A percentile compares a stretch with the other conserved stretches of the same genome.
phyloP scores from a whole-genome alignment of 2,888 invertebrate species.

The Tridacna gigas region DNA sequence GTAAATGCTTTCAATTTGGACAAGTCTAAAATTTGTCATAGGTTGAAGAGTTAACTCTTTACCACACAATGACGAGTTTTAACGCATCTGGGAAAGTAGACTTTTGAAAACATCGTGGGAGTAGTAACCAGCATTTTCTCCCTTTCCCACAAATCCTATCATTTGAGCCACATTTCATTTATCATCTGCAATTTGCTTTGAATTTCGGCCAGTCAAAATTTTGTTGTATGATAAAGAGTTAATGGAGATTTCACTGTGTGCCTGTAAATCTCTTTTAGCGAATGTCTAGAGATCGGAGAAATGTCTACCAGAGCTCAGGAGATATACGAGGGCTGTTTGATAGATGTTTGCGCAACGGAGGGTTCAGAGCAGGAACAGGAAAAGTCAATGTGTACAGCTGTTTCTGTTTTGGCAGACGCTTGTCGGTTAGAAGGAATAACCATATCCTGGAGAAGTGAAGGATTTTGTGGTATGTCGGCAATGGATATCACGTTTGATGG shows the following conservation, averaged over 20 bases:
- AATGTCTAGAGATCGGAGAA: not conserved
- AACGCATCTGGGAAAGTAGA: too few relatives aligned
- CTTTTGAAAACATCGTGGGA: too few relatives aligned
- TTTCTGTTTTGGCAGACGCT: not conserved
- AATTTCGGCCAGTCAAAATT: too few relatives aligned
- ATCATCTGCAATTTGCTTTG: too few relatives aligned
- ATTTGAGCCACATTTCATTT: too few relatives aligned
- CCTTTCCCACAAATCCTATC: too few relatives aligned
- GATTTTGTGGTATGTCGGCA: conserved; percentile 16
- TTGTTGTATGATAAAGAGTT: not conserved
- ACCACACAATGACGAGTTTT: too few relatives aligned
- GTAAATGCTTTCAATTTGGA: too few relatives aligned
- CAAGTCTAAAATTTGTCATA: too few relatives aligned
- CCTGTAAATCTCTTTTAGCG: not conserved
- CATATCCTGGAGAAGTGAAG: not conserved
- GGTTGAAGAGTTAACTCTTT: too few relatives aligned
- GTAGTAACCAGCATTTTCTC: not conserved
- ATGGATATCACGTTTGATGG: not conserved
- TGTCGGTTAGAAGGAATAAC: not conserved
- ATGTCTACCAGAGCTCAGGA: not conserved
- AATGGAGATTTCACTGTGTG: not conserved
- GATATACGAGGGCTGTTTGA: not conserved
- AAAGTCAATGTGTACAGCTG: not conserved
- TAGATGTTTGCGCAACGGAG: not conserved
- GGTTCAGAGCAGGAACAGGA: not conserved